phyloP scores from a whole-genome alignment of 1,140 invertebrate genomes.

The Pogonognathellus flavescens region DNA sequence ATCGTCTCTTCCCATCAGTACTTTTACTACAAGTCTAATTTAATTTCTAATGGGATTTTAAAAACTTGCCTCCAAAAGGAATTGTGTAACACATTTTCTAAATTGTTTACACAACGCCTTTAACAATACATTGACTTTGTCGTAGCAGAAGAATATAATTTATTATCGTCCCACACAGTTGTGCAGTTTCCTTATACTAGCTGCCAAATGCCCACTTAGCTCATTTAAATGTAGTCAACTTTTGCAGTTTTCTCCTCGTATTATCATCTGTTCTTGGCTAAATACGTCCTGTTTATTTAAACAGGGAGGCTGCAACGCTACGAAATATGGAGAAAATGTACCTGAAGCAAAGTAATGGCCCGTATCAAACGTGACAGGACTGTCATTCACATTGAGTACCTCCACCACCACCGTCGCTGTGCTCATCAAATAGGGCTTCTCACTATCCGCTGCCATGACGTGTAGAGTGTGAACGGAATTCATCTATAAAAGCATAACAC shows the following conservation, averaged over 20 bases:
- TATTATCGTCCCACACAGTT: no score
- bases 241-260: no score
- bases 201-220: no score
- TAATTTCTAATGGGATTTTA: conserved; percentile 24
- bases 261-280: no score
- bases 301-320: no score
- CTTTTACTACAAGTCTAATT: not conserved
- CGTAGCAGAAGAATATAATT: no score
- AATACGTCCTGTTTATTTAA: no score
- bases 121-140: no score
- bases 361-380: conserved; percentile 69
- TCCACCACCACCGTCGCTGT: conserved; percentile 65
- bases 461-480: conserved; percentile 61
- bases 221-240: no score
- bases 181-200: no score
- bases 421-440: conserved; percentile 64
- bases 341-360: conserved; percentile 64
- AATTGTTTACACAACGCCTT: not conserved
- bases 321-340: not conserved
- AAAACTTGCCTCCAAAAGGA: not conserved
- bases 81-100: no score
- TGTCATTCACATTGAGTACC: conserved; percentile 74
- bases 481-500: conserved; percentile 55
- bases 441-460: conserved; percentile 64
- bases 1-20: not conserved